phyloP scores from a whole-genome alignment of 2,797 vertebrate species.

The Gadopsis marmoratus region DNA sequence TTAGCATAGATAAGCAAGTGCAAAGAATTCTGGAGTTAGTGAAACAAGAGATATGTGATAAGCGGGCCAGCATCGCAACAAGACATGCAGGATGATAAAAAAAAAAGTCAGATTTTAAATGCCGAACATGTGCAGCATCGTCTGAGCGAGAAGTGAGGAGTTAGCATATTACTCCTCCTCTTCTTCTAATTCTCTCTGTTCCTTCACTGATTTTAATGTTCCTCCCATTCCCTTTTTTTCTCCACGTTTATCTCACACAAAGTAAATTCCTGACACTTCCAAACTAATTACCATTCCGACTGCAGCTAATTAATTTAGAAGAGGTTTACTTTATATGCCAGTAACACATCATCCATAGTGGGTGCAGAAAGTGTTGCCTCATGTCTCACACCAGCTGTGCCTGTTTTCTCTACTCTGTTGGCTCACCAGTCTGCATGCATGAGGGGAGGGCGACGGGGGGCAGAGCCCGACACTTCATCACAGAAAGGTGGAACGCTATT shows the following conservation, averaged over 20 bases:
- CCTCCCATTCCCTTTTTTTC: no score
- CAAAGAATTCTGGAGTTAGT: conserved; percentile 35
- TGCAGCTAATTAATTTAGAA: conserved; percentile 72
- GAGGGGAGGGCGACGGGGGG: conserved; percentile 81
- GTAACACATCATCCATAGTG: conserved; percentile 51
- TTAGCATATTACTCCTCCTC: conserved; percentile 23
- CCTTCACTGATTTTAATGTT: conserved; percentile 20
- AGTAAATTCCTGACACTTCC: conserved; percentile 65
- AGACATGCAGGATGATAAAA: conserved; percentile 10
- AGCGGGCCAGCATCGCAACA: conserved; percentile 22
- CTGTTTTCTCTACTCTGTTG: conserved; percentile 66
- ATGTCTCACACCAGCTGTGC: conserved; percentile 71
- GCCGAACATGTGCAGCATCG: background rate
- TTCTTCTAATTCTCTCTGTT: conserved; percentile 32
- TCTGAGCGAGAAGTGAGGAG: conserved; percentile 15
- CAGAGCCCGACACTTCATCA: conserved; percentile 67
- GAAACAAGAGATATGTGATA: conserved; percentile 17
- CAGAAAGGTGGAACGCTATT: conserved; percentile 52
- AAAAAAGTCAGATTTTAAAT: conserved; percentile 23
- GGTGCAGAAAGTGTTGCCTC: conserved; percentile 62
- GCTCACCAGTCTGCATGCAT: conserved; percentile 69
- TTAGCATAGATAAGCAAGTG: conserved; percentile 68
- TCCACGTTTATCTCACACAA: conserved; percentile 51
- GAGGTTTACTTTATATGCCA: conserved; percentile 64
- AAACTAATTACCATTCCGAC: conserved; percentile 70